Conservation (phyloP, 2,113 vertebrate species). For the Psittacara wagleri region DNA sequence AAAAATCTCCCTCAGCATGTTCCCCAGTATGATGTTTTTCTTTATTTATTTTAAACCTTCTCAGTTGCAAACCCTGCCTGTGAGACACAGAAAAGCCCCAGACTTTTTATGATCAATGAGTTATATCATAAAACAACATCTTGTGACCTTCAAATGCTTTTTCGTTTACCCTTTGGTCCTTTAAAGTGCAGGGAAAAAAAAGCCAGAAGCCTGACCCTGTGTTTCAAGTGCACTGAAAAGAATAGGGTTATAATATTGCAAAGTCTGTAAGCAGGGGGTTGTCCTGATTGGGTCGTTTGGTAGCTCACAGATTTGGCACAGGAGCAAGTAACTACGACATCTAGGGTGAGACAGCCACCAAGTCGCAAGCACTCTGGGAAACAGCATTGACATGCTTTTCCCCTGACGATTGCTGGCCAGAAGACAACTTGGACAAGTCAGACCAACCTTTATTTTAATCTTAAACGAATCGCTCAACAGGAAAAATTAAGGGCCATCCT, state of each 20-base stretch:
- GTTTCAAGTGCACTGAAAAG: background rate
- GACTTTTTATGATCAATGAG: background rate
- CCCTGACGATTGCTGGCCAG: background rate
- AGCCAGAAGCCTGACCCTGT: background rate
- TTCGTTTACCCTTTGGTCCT: background rate
- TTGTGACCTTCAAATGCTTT: background rate
- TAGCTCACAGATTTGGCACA: background rate
- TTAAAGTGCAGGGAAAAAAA: background rate
- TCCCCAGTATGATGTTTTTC: background rate
- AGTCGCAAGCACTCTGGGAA: background rate
- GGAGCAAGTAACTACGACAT: background rate
- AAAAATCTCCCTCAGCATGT: background rate
- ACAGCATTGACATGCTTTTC: fast-evolving
- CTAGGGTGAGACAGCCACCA: background rate
- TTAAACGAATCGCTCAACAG: background rate
- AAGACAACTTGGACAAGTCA: background rate
- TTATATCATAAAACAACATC: background rate
- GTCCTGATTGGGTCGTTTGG: background rate
- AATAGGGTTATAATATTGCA: background rate
- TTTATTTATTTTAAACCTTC: background rate
- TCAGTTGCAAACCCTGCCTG: background rate
- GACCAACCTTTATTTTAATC: background rate
- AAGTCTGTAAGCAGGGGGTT: background rate
- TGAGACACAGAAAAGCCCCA: background rate
- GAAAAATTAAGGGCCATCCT: background rate